Percentiles rank a stretch among this genome's conserved stretches.
Evolutionary conservation across 2,113 vertebrate species (phyloP).

Genomic region (Oncorhynchus masou): DNA sequence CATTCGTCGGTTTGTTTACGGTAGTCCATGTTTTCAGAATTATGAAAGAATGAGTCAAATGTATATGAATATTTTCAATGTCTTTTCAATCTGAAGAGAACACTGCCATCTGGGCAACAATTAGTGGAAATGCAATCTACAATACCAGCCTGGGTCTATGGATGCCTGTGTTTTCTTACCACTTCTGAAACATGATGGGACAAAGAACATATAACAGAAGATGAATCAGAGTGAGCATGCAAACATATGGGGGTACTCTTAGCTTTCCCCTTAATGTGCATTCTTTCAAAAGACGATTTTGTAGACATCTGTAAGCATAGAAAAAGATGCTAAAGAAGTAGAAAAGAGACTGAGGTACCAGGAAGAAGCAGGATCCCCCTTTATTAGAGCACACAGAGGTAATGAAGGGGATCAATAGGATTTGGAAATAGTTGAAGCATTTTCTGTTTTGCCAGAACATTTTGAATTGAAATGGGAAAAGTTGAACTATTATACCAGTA

Average conservation of each 20-base stretch:
- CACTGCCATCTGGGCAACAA: constrained; percentile 67
- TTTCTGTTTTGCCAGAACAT: not conserved
- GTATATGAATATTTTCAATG: not conserved
- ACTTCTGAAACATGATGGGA: not conserved
- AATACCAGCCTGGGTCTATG: constrained; percentile 1
- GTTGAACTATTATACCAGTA: no score
- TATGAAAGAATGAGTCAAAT: not conserved
- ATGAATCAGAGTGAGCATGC: not conserved
- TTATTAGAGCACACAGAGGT: not conserved
- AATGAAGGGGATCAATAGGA: not conserved
- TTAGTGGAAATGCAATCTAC: constrained; percentile 51
- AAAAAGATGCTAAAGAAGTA: not conserved
- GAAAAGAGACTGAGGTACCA: not conserved
- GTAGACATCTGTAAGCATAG: not conserved
- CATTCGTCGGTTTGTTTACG: not conserved
- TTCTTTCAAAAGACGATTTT: not conserved
- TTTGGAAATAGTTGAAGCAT: not conserved
- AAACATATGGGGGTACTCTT: not conserved
- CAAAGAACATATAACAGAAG: not conserved
- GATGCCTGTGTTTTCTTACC: constrained; percentile 20
- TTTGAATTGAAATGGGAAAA: no score
- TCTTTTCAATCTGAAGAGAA: constrained; percentile 58
- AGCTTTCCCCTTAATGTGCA: not conserved
- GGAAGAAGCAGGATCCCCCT: not conserved
- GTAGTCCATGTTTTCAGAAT: not conserved